These are phyloP conservation scores for Ctenicera cuprea DNA, from an alignment of 2,888 invertebrate genomes.

Conservation along the genomic window DNA sequence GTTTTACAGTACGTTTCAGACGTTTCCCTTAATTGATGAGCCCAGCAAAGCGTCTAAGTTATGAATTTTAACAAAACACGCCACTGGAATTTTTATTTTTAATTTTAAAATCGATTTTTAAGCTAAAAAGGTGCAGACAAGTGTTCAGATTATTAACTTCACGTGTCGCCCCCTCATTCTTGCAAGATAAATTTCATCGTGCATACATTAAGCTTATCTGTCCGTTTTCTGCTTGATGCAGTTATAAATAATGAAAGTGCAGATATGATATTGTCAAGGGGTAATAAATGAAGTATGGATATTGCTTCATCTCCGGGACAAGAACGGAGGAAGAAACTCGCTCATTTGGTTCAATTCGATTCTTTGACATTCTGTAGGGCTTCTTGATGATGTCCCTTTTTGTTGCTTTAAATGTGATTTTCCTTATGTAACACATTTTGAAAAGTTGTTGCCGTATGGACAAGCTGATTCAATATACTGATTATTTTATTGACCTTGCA, in stretches of 20 bases:
- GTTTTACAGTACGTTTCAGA: slow-evolving; percentile 18
- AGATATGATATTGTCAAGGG: slow-evolving; percentile 52
- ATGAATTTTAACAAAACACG: slow-evolving; percentile 7
- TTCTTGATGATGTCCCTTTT: too few relatives aligned
- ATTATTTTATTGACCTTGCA: too few relatives aligned
- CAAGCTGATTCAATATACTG: too few relatives aligned
- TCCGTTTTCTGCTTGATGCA: slow-evolving; percentile 49
- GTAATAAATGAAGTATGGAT: slow-evolving; percentile 48
- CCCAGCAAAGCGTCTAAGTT: slow-evolving; percentile 18
- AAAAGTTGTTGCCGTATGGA: too few relatives aligned
- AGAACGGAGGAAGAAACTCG: slow-evolving; percentile 28
- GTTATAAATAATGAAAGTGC: slow-evolving; percentile 54
- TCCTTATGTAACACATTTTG: too few relatives aligned
- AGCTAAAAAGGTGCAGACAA: neutral
- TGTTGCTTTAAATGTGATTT: too few relatives aligned
- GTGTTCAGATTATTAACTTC: too few relatives aligned
- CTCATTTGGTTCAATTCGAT: slow-evolving; percentile 27
- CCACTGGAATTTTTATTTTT: neutral
- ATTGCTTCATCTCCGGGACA: slow-evolving; percentile 49
- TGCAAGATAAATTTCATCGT: slow-evolving; percentile 33
- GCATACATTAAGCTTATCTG: slow-evolving; percentile 48
- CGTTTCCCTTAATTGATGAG: slow-evolving; percentile 31
- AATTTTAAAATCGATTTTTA: neutral
- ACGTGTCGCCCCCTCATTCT: slow-evolving; percentile 10
- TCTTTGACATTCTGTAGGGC: slow-evolving; percentile 16